phyloP scores from a whole-genome alignment of 2,888 invertebrate genomes.

The Microctonus aethiopoides region DNA sequence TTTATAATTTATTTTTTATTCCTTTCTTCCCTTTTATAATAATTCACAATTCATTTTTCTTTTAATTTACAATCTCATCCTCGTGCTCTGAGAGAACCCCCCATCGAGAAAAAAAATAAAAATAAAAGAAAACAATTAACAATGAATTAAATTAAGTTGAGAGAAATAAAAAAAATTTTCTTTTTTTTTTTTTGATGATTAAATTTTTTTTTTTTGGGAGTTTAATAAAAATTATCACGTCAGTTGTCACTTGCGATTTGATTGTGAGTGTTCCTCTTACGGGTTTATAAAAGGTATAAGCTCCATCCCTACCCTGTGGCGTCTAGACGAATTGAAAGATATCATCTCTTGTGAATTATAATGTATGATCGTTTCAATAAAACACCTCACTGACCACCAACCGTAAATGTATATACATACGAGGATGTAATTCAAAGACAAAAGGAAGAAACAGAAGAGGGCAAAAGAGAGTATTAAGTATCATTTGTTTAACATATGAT shows the following conservation, averaged over 20 bases:
- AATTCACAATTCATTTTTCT: too few relatives aligned
- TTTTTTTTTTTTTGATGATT: too few relatives aligned
- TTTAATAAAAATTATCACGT: conserved; percentile 43
- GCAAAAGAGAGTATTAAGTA: too few relatives aligned
- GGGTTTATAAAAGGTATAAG: conserved; percentile 57
- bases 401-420: not conserved
- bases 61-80: too few relatives aligned
- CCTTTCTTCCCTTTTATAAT: not conserved
- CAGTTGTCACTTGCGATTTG: conserved; percentile 46
- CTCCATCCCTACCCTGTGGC: conserved; percentile 53
- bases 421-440: not conserved
- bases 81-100: too few relatives aligned
- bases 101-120: too few relatives aligned
- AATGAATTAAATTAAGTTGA: not conserved
- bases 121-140: not conserved
- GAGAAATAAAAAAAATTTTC: too few relatives aligned
- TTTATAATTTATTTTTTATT: too few relatives aligned
- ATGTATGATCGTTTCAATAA: conserved; percentile 64
- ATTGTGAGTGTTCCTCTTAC: conserved; percentile 46
- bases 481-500: too few relatives aligned
- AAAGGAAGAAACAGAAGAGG: too few relatives aligned
- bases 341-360: conserved; percentile 64
- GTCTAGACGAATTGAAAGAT: conserved; percentile 65
- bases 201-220: too few relatives aligned
- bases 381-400: conserved; percentile 45